These are phyloP conservation scores for Ctena decussata DNA, from an alignment of 2,888 invertebrate genomes.

Conservation along the genomic window DNA sequence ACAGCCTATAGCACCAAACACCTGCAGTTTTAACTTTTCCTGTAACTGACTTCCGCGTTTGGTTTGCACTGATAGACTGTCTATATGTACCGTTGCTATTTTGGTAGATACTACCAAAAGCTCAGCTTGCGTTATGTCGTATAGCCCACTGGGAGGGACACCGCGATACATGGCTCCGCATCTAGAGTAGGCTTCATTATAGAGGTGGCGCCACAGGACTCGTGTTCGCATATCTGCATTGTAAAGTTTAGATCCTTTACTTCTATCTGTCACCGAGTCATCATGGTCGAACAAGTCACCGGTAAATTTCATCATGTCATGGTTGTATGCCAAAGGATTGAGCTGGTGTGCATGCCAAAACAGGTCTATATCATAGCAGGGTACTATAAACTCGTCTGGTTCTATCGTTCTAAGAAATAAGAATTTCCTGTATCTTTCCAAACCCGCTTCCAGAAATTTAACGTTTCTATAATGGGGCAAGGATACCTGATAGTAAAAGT, in stretches of 20 bases:
- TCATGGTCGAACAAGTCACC: slow-evolving; percentile 87
- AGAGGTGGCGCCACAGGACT: slow-evolving; percentile 86
- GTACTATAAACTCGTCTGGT: slow-evolving; percentile 87
- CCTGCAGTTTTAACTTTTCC: too few relatives aligned
- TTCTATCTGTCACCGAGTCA: slow-evolving; percentile 87
- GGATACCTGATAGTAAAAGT: slow-evolving; percentile 88
- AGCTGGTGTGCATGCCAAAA: slow-evolving; percentile 88
- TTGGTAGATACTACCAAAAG: too few relatives aligned
- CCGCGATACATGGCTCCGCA: slow-evolving; percentile 88
- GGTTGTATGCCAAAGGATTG: slow-evolving; percentile 80
- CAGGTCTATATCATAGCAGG: slow-evolving; percentile 88
- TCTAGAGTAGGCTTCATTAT: slow-evolving; percentile 85
- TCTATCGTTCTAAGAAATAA: slow-evolving; percentile 86
- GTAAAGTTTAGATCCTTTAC: slow-evolving; percentile 86
- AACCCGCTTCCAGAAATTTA: slow-evolving; percentile 85
- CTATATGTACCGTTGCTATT: too few relatives aligned
- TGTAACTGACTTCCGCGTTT: too few relatives aligned
- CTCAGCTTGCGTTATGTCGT: too few relatives aligned
- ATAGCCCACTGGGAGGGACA: slow-evolving; percentile 86
- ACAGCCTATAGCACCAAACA: too few relatives aligned
- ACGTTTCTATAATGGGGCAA: slow-evolving; percentile 87
- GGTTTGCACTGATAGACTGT: too few relatives aligned
- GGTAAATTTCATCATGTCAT: slow-evolving; percentile 79
- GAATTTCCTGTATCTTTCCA: slow-evolving; percentile 86
- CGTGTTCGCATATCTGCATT: slow-evolving; percentile 86